Percentiles rank a stretch among this genome's conserved stretches.
These are phyloP conservation scores for Dryobates pubescens DNA, from an alignment of 2,797 vertebrate species.

Conservation along the genomic window DNA sequence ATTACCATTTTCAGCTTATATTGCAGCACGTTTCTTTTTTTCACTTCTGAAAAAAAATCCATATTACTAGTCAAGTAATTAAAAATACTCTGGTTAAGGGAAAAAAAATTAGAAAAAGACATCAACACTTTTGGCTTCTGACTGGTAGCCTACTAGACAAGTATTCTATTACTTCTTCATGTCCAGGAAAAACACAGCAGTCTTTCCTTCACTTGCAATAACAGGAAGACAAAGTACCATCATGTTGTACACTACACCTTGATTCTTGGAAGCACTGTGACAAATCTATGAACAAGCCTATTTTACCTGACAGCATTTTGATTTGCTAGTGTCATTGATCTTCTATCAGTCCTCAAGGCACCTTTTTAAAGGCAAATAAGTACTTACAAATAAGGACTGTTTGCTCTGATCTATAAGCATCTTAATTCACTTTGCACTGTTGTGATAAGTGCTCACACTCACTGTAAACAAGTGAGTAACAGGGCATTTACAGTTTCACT, in stretches of 20 bases:
- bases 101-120: not conserved
- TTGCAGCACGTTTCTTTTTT: not conserved
- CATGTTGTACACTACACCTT: not conserved
- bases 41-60: not conserved
- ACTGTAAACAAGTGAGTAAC: not conserved
- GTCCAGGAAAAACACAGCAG: not conserved
- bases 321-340: not conserved
- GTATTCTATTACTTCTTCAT: not conserved
- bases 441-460: not conserved
- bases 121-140: not conserved
- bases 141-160: not conserved
- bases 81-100: not conserved
- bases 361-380: not conserved
- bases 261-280: not conserved
- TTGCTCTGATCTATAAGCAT: not conserved
- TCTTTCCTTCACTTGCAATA: not conserved
- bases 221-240: not conserved
- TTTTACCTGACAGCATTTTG: not conserved
- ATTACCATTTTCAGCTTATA: not conserved
- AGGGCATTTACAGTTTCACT: not conserved
- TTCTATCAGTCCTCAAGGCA: not conserved
- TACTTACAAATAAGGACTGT: not conserved
- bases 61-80: not conserved
- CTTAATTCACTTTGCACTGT: not conserved
- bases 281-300: not conserved